Base-by-base conservation (phyloP, 2,113 vertebrate species). In the Camelus dromedarius region DNA sequence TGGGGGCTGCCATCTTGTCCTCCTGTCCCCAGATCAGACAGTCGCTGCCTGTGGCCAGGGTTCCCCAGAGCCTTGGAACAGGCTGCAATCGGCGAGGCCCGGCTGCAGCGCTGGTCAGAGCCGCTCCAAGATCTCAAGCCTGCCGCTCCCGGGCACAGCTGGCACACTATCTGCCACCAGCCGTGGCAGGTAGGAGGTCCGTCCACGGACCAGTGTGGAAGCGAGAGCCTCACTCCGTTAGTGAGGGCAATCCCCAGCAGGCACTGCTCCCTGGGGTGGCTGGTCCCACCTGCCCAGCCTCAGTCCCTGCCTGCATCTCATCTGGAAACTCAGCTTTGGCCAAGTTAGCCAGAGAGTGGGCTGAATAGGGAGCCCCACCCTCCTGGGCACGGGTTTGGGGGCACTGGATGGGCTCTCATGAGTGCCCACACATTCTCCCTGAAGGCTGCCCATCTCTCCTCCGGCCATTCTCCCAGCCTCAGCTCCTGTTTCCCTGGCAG, bases 171-270 rank as follows among this genome's bases (percentile, higher is more conserved):
- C 30, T 15, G 28, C 30, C 46, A 24, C 38, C 9, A 35, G 35
- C 35, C 35, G 35, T 35, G 35, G 35, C 35, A 35, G 35, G 35
- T 16, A 54, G 42, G 35, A 91, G 32, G 62, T 35, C 5, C 32
- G 85, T 30, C 18, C 48, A 24, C 0, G 18, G 32, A 64, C 22
- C 81, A n/a, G 60, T 22, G 26, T 42, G 89, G 20, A 54, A 50
- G 35, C 1, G 6, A 12, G 30, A 42, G 14, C 64, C n/a, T 35
- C 28, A 4, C 19, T 5, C 5, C 16, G 4, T 0, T 20, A 0
- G 24, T 15, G 50, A 54, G 6, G 52, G 73, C 22, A 60, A 66
- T 30, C 26, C 56, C 56, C 1, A 1, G 48, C n/a, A 9, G 5
- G 35, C 52, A 7, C 38, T 18, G 24, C 24, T 77, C 52, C 15